Conservation (phyloP, 2,113 vertebrate genomes). For the Coracopsis vasa region DNA sequence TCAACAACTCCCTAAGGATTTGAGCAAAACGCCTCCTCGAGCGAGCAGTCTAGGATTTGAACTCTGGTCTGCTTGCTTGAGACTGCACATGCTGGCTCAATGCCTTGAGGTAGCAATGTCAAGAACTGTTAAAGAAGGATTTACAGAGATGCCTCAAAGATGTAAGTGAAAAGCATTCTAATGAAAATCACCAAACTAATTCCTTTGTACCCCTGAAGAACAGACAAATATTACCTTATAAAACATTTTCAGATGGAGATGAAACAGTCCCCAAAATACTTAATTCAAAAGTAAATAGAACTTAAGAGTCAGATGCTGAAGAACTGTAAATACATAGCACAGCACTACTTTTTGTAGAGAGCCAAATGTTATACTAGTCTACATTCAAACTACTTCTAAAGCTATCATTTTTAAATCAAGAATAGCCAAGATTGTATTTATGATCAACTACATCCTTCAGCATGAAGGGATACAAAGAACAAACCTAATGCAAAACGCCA, state of each 20-base stretch:
- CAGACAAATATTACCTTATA: neutral
- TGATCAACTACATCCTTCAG: neutral
- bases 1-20: slow-evolving; percentile 24
- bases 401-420: neutral
- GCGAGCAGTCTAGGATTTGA: neutral
- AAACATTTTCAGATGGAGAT: neutral
- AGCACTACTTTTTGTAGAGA: neutral
- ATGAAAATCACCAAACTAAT: neutral
- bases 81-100: slow-evolving; percentile 5
- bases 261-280: neutral
- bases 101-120: slow-evolving; percentile 21
- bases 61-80: neutral
- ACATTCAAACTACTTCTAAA: neutral
- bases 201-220: neutral
- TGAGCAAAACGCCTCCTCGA: slow-evolving; percentile 12
- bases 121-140: slow-evolving; percentile 48
- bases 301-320: neutral
- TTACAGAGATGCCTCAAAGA: neutral
- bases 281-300: neutral
- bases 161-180: neutral
- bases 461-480: neutral
- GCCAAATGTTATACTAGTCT: neutral
- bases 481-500: neutral
- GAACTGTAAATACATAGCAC: neutral
- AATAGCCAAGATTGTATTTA: neutral